Percentiles rank a stretch among this genome's conserved stretches.
These are phyloP conservation scores for Metallyticus violacea DNA, from an alignment of 2,888 invertebrate species.

Conservation along the genomic window DNA sequence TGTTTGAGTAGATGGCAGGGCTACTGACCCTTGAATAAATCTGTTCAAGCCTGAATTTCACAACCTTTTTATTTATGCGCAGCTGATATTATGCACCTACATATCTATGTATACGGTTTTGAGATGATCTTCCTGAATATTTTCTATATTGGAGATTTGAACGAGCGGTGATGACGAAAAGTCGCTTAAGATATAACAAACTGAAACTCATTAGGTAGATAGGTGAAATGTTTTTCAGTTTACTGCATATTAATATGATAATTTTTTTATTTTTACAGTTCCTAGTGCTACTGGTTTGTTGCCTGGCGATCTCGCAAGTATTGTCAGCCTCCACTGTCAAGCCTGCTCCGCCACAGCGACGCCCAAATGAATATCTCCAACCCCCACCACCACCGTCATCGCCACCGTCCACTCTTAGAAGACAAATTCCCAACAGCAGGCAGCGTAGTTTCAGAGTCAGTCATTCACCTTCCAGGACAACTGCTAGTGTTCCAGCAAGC, in stretches of 20 bases:
- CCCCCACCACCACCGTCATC: constrained; percentile 21
- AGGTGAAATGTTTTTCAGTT: too few relatives aligned
- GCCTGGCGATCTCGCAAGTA: background rate
- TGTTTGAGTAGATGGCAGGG: too few relatives aligned
- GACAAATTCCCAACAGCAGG: background rate
- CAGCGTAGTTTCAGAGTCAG: background rate
- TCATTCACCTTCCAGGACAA: background rate
- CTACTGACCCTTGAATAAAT: too few relatives aligned
- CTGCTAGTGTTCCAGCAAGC: background rate
- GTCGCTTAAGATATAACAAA: too few relatives aligned
- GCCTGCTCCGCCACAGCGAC: background rate
- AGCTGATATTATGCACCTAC: too few relatives aligned
- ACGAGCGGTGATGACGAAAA: too few relatives aligned
- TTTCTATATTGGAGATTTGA: too few relatives aligned
- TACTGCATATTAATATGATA: background rate
- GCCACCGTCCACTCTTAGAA: background rate
- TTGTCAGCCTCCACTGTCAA: background rate
- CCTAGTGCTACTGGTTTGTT: background rate
- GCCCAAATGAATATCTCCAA: constrained; percentile 20
- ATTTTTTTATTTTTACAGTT: background rate
- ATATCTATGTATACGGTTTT: too few relatives aligned
- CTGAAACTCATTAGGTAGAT: too few relatives aligned
- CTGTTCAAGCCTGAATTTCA: too few relatives aligned
- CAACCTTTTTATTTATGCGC: too few relatives aligned
- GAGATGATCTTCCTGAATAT: too few relatives aligned